Percentiles rank a stretch among this genome's conserved stretches.
Evolutionary conservation across 2,113 vertebrate genomes (phyloP).

Genomic region (Podilymbus podiceps): DNA sequence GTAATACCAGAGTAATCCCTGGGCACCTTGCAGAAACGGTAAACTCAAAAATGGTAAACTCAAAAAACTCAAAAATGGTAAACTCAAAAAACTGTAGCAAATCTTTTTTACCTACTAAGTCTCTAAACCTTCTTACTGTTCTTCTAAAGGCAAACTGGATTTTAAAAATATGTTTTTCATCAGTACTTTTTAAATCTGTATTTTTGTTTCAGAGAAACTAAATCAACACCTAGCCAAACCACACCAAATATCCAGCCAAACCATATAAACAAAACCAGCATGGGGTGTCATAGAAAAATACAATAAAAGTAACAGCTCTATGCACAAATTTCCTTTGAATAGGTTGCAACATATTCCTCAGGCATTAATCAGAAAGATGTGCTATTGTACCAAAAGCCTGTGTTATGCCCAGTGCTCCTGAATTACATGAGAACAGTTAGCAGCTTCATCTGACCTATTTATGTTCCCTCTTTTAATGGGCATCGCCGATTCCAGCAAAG

Average conservation of each 20-base stretch:
- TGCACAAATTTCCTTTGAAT: not conserved
- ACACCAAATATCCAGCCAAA: not conserved
- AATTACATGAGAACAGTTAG: not conserved
- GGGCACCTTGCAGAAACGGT: not conserved
- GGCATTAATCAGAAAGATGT: not conserved
- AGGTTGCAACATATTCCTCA: not conserved
- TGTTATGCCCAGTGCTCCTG: not conserved
- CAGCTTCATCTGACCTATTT: not conserved
- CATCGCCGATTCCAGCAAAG: not conserved
- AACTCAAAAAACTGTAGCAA: too few relatives aligned
- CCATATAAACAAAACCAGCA: not conserved
- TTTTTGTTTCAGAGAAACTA: not conserved
- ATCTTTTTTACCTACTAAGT: not conserved
- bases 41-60: not conserved
- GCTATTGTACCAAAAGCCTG: not conserved
- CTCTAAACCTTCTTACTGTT: not conserved
- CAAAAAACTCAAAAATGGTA: not conserved
- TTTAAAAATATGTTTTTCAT: not conserved
- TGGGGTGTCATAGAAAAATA: not conserved
- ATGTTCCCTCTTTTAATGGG: not conserved
- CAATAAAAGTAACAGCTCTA: not conserved
- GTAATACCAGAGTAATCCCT: not conserved
- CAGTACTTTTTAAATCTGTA: not conserved
- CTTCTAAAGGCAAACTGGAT: not conserved
- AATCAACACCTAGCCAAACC: not conserved